A percentile compares a stretch with the other conserved stretches of the same genome.
Conservation (phyloP, 2,113 vertebrate species). For the Sisor rabdophorus region DNA sequence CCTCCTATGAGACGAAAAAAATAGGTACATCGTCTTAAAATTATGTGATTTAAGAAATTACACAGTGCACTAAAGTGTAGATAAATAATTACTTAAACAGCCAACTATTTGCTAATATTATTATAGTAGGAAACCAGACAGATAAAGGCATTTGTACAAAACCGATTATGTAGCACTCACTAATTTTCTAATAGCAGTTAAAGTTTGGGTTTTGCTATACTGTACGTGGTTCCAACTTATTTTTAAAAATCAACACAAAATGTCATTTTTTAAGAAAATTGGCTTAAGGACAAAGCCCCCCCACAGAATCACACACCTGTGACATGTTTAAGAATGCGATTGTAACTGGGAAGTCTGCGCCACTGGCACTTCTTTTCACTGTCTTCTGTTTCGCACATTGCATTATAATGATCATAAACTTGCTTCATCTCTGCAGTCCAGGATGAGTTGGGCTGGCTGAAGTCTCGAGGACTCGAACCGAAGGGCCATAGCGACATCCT, state of each 20-base stretch:
- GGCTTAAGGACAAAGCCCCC: no score
- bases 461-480: conserved; percentile 60
- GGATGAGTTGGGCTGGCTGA: conserved; percentile 75
- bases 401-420: conserved; percentile 69
- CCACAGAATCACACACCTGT: conserved; percentile 63
- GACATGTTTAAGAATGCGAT: conserved; percentile 64
- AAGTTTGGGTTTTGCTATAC: no score
- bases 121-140: no score
- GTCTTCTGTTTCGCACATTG: conserved; percentile 60
- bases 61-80: background rate
- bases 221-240: no score
- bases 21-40: background rate
- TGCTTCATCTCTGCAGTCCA: conserved; percentile 74
- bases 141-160: no score
- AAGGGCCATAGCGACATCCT: conserved; percentile 47
- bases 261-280: no score
- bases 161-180: no score
- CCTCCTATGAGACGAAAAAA: conserved; percentile 53
- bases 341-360: conserved; percentile 78
- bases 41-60: background rate
- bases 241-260: no score
- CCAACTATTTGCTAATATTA: no score
- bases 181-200: no score
- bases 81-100: background rate
- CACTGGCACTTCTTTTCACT: conserved; percentile 59